Evolutionary conservation across 1,140 invertebrate species (phyloP), one percentile per base, ranked within the genome.

Genomic region (Philaenus spumarius): DNA sequence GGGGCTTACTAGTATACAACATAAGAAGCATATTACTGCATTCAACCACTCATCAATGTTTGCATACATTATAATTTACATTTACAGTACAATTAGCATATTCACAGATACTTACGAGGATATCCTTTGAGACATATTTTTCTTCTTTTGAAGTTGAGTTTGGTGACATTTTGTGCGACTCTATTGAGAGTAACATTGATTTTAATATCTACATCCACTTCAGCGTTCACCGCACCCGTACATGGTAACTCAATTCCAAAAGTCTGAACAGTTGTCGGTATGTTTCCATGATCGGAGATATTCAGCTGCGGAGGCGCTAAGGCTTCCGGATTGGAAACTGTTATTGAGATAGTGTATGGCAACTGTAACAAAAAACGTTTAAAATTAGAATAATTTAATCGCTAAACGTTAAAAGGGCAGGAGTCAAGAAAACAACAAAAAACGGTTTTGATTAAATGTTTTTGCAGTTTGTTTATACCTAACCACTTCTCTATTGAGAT

Each of bases 241-340:
- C 94, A 96, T 37, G 86, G 87, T 45, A 96, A 76, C n/a, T 79
- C 78, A 30, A 96, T 74, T 30, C 81, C 80, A 80, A 94, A 96
- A 15, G 89, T 94, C 77, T 91, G 81, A 3, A 72, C 30, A 34
- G 80, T 77, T 0, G 81, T 83, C 0, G 93, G 93, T 26, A 96
- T 88, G 37, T 79, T 80, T 0, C 93, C 93, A 14, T 79, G 77
- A 54, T 79, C 78, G 4, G 87, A 85, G 45, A 97, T 90, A 75
- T 94, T 95, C 24, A 95, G 75, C 14, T 78, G 77, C 0, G 92
- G 89, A 19, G 81, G 78, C 20, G 78, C 80, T 68, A 95, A 72
- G 0, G 86, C 89, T 56, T 83, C 79, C 15, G 75, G 77, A 68
- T 94, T 61, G 12, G 56, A 51, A 3, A 45, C 34, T 17, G 61